Evolutionary conservation across 2,888 invertebrate species (phyloP).

Genomic region (Netelia virgata): DNA sequence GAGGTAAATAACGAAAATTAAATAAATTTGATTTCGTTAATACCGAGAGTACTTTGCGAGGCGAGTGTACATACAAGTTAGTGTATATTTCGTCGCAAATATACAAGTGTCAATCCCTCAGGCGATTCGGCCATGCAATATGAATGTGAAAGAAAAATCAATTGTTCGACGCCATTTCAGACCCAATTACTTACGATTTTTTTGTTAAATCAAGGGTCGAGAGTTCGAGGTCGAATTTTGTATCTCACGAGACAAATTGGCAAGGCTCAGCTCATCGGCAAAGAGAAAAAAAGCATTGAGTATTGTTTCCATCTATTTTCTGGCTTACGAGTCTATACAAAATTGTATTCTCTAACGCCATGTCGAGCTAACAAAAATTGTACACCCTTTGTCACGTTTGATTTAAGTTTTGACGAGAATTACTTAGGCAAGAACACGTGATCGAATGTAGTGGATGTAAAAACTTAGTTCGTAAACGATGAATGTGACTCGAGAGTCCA

Average conservation of each 20-base stretch:
- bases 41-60: slow-evolving; percentile 37
- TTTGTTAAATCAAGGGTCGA: background rate
- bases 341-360: no score
- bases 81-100: slow-evolving; percentile 34
- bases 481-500: slow-evolving; percentile 17
- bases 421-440: slow-evolving; percentile 20
- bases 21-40: slow-evolving; percentile 23
- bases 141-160: slow-evolving; percentile 15
- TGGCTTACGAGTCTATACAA: no score
- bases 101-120: slow-evolving; percentile 60
- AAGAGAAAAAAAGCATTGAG: background rate
- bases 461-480: slow-evolving; percentile 17
- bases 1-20: background rate
- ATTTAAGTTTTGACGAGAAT: slow-evolving; percentile 16
- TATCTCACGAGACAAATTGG: background rate
- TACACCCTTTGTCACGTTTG: background rate
- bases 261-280: background rate
- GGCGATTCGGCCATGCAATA: background rate
- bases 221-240: background rate
- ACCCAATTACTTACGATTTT: background rate
- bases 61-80: background rate
- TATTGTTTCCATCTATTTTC: no score
- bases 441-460: background rate
- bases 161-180: background rate
- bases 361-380: no score